Conservation (phyloP, 2,888 invertebrate species). For the Cheilosia soror region DNA sequence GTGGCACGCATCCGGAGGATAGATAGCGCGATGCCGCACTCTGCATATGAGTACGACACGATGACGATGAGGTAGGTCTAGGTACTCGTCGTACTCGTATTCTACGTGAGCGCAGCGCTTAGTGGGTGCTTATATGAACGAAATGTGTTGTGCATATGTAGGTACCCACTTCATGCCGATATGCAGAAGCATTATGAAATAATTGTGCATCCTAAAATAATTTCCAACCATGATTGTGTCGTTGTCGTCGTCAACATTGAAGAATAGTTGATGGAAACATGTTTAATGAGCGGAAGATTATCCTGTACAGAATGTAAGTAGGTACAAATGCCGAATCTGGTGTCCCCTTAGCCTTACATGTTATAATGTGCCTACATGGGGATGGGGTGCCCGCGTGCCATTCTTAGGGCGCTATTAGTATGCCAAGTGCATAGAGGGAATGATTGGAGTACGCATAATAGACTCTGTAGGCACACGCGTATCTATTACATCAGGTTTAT, state of each 20-base stretch:
- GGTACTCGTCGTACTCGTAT: conserved; percentile 9
- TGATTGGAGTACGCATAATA: background rate
- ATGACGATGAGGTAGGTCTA: background rate
- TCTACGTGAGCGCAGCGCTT: background rate
- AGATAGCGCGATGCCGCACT: conserved; percentile 4
- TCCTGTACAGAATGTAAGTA: conserved; percentile 36
- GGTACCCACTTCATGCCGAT: conserved; percentile 18
- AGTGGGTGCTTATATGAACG: no score
- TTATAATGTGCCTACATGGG: background rate
- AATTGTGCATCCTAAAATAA: conserved; percentile 72
- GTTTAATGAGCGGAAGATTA: conserved; percentile 66
- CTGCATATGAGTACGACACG: conserved; percentile 19
- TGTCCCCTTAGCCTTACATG: background rate
- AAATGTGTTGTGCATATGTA: background rate
- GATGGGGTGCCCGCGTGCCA: background rate
- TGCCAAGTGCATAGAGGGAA: conserved; percentile 39
- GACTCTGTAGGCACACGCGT: background rate
- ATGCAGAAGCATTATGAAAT: conserved; percentile 55
- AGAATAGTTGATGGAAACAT: conserved; percentile 54
- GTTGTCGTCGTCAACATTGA: conserved; percentile 26
- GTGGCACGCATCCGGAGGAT: conserved; percentile 68
- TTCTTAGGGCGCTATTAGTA: conserved; percentile 40
- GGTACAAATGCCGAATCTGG: conserved; percentile 19
- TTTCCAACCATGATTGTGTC: conserved; percentile 34
- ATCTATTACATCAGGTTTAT: conserved; percentile 1